Conservation (phyloP, 30 jellyfish, hydroid and myxozoan species). For the Hydra vulgaris region DNA sequence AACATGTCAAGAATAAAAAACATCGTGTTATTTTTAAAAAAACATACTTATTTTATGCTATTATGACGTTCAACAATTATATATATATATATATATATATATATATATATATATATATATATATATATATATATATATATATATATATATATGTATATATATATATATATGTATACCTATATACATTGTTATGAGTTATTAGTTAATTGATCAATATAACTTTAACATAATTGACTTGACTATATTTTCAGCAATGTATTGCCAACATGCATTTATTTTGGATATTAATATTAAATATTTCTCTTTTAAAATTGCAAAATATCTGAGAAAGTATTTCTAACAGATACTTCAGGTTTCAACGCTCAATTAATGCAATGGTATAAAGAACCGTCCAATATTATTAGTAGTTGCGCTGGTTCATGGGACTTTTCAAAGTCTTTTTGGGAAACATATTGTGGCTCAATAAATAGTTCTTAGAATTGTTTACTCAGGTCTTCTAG, state of each 20-base stretch:
- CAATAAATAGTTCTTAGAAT: neutral
- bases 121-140: too few relatives aligned
- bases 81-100: too few relatives aligned
- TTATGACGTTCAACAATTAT: too few relatives aligned
- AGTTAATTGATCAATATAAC: too few relatives aligned
- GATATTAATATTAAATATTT: neutral
- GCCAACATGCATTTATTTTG: neutral
- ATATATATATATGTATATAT: too few relatives aligned
- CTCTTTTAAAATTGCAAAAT: neutral
- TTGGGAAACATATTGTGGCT: neutral
- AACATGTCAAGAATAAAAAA: too few relatives aligned
- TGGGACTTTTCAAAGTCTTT: neutral
- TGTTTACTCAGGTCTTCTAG: neutral
- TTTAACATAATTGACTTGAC: too few relatives aligned
- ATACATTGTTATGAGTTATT: too few relatives aligned
- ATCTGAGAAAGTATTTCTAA: neutral
- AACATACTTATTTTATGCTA: too few relatives aligned
- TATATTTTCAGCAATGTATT: neutral
- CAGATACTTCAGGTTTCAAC: neutral
- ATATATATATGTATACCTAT: too few relatives aligned
- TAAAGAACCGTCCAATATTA: neutral
- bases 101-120: too few relatives aligned
- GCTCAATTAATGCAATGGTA: neutral
- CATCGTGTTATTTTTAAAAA: too few relatives aligned
- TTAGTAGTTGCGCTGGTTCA: neutral